phyloP scores from a whole-genome alignment of 2,113 vertebrate genomes.

The Entomyzon cyanotis region DNA sequence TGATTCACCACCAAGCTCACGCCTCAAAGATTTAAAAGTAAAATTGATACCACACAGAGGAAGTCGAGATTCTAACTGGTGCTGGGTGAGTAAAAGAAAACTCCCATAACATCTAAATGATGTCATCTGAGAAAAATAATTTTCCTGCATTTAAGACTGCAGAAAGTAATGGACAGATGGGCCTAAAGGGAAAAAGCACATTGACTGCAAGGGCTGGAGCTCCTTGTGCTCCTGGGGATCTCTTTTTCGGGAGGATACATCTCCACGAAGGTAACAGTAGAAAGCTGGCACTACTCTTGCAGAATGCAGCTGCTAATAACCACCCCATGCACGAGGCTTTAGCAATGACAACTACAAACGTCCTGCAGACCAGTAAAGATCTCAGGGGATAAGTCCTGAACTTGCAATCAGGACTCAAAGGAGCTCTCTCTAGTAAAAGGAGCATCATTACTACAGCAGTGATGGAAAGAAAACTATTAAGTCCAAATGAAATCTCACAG shows the following conservation, averaged over 20 bases:
- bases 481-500: background rate
- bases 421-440: accelerated
- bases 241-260: background rate
- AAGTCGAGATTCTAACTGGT: background rate
- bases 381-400: background rate
- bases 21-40: background rate
- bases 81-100: background rate
- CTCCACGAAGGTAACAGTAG: background rate
- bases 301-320: background rate
- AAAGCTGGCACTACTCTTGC: background rate
- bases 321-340: background rate
- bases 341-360: background rate
- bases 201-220: background rate
- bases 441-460: background rate
- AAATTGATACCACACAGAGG: background rate
- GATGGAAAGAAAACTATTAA: background rate
- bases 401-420: background rate
- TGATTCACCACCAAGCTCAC: background rate
- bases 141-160: background rate
- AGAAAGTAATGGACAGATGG: accelerated
- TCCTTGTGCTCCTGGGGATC: background rate
- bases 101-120: background rate
- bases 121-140: background rate
- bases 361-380: background rate
- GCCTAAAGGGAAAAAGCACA: background rate